Base-by-base conservation (phyloP, 2,113 vertebrate genomes). In the Glareola pratincola region DNA sequence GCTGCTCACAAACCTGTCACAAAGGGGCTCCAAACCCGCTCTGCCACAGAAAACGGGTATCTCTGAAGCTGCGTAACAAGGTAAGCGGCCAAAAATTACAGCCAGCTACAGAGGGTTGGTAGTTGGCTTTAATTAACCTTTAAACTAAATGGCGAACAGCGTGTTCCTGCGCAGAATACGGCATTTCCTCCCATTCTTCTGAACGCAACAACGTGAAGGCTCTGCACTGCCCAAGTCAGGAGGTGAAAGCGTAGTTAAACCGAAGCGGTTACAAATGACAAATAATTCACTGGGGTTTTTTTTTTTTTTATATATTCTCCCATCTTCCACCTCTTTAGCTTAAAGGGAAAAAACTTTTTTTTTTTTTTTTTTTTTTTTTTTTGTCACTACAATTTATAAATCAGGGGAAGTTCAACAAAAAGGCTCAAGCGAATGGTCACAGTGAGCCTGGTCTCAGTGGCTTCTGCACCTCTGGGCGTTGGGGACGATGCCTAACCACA, bases 391-490 rank as follows among this genome's bases (percentile, higher is more conserved):
- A 15, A 16, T 8, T 16, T 17, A 9, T 1, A 41, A 37, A 5
- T 11, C 26, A 3, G 14, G 1, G 0, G 0, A 23, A 34, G 2
- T 10, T 37, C 9, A 36, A 32, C 8, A 51, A 26, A 68, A 30
- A 30, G 37, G 59, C n/a, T n/a, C 12, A 12, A 37, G n/a, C 18
- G 19, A 10, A 9, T 2, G 4, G 27, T 30, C 29, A 4, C 30
- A 34, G n/a, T 0, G 2, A 21, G n/a, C 2, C 4, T 9, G 51
- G 12, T 27, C 26, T 17, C 15, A 1, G 13, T 8, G 10, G 48
- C 27, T 18, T 74, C 67, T 1, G 0, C 2, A 23, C 41, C 45
- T 4, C 1, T 0, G 2, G 36, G 60, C 5, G 3, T 3, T n/a
- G 20, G 2, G 50, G 60, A 26, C 2, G 4, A 14, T 5, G 14